Percentiles rank a stretch among this genome's conserved stretches.
phyloP scores from a whole-genome alignment of 2,888 invertebrate genomes.

The Notocelia uddmanniana region DNA sequence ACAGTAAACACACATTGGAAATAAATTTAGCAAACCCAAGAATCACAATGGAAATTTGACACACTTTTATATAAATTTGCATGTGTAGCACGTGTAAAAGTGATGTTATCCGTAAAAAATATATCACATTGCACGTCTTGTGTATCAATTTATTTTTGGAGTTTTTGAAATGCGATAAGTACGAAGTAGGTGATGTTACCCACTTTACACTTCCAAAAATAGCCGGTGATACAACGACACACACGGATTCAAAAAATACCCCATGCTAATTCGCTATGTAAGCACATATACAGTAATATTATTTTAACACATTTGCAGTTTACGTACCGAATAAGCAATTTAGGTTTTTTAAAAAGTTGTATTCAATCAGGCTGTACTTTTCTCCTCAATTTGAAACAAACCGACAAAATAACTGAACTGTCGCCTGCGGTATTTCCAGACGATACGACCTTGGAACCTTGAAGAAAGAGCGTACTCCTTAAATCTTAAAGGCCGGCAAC shows the following conservation, averaged over 20 bases:
- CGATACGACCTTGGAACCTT: too few species aligned
- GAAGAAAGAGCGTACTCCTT: too few species aligned
- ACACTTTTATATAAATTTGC: constrained; percentile 38
- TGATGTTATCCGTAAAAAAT: constrained; percentile 37
- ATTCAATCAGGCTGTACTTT: too few species aligned
- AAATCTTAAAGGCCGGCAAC: too few species aligned
- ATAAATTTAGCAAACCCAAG: constrained; percentile 22
- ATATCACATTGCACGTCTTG: constrained; percentile 1
- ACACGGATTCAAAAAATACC: background rate
- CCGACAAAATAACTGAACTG: too few species aligned
- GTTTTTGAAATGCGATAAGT: constrained; percentile 12
- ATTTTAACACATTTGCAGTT: background rate
- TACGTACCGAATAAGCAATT: background rate
- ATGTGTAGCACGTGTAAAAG: constrained; percentile 17
- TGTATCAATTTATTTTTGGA: constrained; percentile 16
- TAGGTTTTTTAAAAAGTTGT: too few species aligned
- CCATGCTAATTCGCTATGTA: constrained; percentile 1
- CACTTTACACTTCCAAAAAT: constrained; percentile 28
- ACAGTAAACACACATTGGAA: constrained; percentile 10
- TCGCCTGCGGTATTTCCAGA: too few species aligned
- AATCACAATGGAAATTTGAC: constrained; percentile 33
- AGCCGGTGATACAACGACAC: constrained; percentile 12
- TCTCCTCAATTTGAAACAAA: too few species aligned
- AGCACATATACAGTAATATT: background rate
- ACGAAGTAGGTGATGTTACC: constrained; percentile 14